A percentile compares a stretch with the other conserved stretches of the same genome.
These are phyloP conservation scores for Lasioglossum albipes DNA, from an alignment of 1,140 invertebrate genomes.

Conservation along the genomic window DNA sequence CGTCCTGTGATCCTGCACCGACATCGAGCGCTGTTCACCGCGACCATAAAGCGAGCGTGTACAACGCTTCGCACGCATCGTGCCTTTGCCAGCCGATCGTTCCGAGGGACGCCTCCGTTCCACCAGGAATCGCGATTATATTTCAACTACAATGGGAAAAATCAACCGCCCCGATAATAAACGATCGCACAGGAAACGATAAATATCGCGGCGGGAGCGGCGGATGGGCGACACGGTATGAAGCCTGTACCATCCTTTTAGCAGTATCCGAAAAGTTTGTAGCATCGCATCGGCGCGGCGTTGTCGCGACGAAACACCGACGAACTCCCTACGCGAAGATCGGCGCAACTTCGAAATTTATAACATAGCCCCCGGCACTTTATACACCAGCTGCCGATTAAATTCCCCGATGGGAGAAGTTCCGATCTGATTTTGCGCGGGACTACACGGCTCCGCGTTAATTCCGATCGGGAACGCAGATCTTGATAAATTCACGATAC, in stretches of 20 bases:
- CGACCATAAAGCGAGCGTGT: constrained; percentile 11
- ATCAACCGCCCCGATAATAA: background rate
- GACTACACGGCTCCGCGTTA: background rate
- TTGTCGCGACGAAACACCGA: background rate
- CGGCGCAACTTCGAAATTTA: constrained; percentile 20
- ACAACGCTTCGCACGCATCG: background rate
- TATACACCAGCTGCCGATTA: background rate
- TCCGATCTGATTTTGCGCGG: constrained; percentile 5
- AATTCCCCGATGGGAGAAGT: constrained; percentile 27
- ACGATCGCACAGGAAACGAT: background rate
- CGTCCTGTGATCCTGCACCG: constrained; percentile 6
- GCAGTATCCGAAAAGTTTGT: no score
- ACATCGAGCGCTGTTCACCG: constrained; percentile 17
- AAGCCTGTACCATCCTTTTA: no score
- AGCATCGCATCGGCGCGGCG: no score
- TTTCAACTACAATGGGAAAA: background rate
- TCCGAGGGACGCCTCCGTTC: constrained; percentile 1
- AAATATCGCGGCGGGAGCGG: background rate
- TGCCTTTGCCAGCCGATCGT: background rate
- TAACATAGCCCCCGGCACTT: background rate
- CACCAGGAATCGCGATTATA: background rate
- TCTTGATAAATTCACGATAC: constrained; percentile 12
- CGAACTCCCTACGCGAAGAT: background rate
- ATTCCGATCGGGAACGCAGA: constrained; percentile 9
- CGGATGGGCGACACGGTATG: background rate